Percentiles rank a stretch among this genome's conserved stretches.
phyloP scores from a whole-genome alignment of 2,113 vertebrate species.

The Callipepla californica region DNA sequence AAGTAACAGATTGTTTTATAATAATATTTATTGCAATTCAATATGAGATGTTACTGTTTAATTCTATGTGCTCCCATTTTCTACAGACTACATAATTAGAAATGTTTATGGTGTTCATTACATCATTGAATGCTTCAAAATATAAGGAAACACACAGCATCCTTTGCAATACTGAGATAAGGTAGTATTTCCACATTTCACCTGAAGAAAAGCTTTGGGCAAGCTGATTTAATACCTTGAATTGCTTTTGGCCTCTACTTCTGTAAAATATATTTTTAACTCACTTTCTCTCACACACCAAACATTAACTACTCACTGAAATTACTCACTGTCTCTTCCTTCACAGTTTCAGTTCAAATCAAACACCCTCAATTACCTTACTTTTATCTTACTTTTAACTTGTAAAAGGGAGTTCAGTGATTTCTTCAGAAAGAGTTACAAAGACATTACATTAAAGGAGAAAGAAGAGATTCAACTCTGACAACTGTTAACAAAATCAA shows the following conservation, averaged over 20 bases:
- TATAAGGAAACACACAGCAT: fast-evolving
- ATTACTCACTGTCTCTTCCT: neutral
- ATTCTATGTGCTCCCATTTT: neutral
- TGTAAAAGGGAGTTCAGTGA: neutral
- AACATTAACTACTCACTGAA: neutral
- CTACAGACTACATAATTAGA: neutral
- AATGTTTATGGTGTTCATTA: neutral
- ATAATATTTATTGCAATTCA: neutral
- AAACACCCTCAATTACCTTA: neutral
- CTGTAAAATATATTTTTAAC: neutral
- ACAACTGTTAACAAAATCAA: neutral
- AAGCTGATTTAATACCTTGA: neutral
- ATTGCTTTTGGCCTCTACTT: neutral
- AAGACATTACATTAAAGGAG: neutral
- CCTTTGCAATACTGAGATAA: neutral
- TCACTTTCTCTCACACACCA: neutral
- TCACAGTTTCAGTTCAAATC: neutral
- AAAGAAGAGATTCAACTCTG: neutral
- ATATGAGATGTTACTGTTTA: neutral
- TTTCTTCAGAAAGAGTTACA: neutral
- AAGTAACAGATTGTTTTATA: neutral
- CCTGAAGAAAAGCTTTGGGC: neutral
- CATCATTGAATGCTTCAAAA: neutral
- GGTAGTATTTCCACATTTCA: neutral
- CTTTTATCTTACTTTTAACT: neutral